A percentile compares a stretch with the other conserved stretches of the same genome.
These are phyloP conservation scores for Pterostichus niger DNA, from an alignment of 2,888 invertebrate species.

Conservation along the genomic window DNA sequence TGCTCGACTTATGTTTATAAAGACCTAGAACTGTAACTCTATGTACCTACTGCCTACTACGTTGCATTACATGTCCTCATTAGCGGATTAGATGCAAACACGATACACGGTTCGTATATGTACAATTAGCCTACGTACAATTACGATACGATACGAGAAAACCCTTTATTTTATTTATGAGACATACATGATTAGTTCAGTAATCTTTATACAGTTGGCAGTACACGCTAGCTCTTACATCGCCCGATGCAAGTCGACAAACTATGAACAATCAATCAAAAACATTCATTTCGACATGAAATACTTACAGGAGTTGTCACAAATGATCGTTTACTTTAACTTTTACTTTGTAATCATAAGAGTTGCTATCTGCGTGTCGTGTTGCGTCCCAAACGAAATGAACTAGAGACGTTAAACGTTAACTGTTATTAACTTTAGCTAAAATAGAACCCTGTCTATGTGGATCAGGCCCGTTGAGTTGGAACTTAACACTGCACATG, in stretches of 20 bases:
- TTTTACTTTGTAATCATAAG: conserved; percentile 58
- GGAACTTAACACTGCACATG: conserved; percentile 76
- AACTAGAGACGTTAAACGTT: conserved; percentile 49
- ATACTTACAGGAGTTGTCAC: conserved; percentile 56
- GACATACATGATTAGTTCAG: conserved; percentile 70
- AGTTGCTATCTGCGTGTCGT: conserved; percentile 57
- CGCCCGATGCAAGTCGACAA: conserved; percentile 73
- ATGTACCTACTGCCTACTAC: conserved; percentile 26
- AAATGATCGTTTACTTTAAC: conserved; percentile 26
- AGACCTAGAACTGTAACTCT: background rate
- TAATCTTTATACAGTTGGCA: conserved; percentile 78
- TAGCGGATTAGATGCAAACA: conserved; percentile 51
- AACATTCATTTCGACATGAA: conserved; percentile 71
- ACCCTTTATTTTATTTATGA: conserved; percentile 65
- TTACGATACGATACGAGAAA: conserved; percentile 62
- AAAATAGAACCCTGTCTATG: conserved; percentile 62
- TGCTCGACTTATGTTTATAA: conserved; percentile 6
- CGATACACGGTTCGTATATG: conserved; percentile 64
- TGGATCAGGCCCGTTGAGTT: conserved; percentile 64
- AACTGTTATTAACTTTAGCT: conserved; percentile 20
- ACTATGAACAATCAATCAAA: conserved; percentile 73
- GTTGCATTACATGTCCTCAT: conserved; percentile 10
- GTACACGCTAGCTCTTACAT: conserved; percentile 77
- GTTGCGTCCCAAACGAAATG: conserved; percentile 49
- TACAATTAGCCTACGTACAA: conserved; percentile 61